Percentiles rank a stretch among this genome's conserved stretches.
Evolutionary conservation across 2,113 vertebrate species (phyloP).

Genomic region (Podiceps cristatus): DNA sequence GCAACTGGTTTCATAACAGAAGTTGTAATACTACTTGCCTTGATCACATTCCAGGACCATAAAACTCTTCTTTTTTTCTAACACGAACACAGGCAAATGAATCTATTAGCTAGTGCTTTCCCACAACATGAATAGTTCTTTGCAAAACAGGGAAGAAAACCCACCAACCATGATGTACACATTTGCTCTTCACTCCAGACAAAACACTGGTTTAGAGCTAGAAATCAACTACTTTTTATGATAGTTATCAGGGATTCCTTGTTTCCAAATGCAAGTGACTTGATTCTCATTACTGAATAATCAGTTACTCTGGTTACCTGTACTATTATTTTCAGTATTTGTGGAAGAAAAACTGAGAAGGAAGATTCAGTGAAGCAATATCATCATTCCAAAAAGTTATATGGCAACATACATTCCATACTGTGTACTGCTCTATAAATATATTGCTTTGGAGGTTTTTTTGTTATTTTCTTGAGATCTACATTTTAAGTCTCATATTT

Average conservation of each 20-base stretch:
- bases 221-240: background rate
- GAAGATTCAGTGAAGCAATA: background rate
- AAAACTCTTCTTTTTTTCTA: background rate
- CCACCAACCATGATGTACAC: background rate
- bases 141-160: background rate
- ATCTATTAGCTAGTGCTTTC: background rate
- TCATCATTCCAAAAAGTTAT: background rate
- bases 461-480: background rate
- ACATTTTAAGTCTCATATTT: background rate
- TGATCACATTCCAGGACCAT: slow-evolving; percentile 24
- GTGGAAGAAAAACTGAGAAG: background rate
- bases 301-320: background rate
- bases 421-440: background rate
- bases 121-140: background rate
- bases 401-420: background rate
- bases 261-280: background rate
- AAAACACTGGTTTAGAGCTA: background rate
- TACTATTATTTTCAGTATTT: background rate
- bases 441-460: background rate
- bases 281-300: background rate
- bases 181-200: background rate
- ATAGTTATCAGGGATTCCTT: background rate
- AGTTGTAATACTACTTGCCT: slow-evolving; percentile 3
- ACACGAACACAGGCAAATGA: background rate
- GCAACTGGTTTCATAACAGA: background rate